Evolutionary conservation across 2,113 vertebrate genomes (phyloP).

Genomic region (Alces alces): DNA sequence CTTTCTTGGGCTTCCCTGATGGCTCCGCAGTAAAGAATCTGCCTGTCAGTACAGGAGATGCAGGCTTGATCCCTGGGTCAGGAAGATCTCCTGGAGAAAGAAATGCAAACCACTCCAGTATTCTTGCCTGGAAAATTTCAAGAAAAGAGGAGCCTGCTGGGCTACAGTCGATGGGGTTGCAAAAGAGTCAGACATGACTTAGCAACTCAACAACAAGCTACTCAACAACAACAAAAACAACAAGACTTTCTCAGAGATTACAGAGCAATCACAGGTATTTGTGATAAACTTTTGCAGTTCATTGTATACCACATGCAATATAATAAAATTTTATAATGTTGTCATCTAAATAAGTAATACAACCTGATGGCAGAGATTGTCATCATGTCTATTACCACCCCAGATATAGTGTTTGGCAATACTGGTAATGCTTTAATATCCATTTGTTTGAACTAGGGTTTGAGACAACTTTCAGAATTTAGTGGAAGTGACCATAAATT

Average conservation of each 20-base stretch:
- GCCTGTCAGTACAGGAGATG: too few species aligned
- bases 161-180: accelerated
- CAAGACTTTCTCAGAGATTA: not conserved
- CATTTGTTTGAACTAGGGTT: not conserved
- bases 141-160: accelerated
- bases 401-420: not conserved
- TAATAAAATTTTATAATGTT: not conserved
- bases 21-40: too few species aligned
- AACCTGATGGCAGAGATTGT: not conserved
- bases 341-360: not conserved
- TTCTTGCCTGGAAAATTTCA: too few species aligned
- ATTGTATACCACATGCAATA: not conserved
- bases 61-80: too few species aligned
- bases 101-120: too few species aligned
- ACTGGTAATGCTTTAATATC: not conserved
- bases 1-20: not conserved
- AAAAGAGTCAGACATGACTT: not conserved
- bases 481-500: not conserved
- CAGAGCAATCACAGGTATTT: not conserved
- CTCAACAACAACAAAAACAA: too few species aligned
- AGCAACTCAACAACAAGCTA: too few species aligned
- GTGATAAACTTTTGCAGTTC: not conserved
- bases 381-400: not conserved
- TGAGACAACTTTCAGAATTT: not conserved
- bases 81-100: too few species aligned